A percentile compares a stretch with the other conserved stretches of the same genome.
Evolutionary conservation across 2,888 invertebrate genomes (phyloP).

Genomic region (Melanostoma mellinum): DNA sequence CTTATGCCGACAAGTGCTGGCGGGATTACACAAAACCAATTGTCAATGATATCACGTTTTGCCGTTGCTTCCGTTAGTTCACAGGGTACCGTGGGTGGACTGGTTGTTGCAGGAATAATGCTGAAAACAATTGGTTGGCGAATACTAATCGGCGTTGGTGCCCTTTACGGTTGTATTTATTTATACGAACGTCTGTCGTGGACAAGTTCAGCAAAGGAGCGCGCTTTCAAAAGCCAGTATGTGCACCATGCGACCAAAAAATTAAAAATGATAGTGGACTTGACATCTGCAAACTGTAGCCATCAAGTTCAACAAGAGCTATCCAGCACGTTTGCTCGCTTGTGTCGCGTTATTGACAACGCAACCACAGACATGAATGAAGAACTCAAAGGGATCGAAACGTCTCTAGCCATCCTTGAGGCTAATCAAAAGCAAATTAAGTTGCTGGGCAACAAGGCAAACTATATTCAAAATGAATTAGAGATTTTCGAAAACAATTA

Average conservation of each 20-base stretch:
- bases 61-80: conserved; percentile 93
- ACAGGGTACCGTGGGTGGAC: conserved; percentile 97
- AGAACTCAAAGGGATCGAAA: conserved; percentile 89
- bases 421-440: conserved; percentile 90
- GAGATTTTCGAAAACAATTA: conserved; percentile 96
- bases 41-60: conserved; percentile 88
- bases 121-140: conserved; percentile 99
- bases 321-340: conserved; percentile 95
- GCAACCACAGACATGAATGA: conserved; percentile 93
- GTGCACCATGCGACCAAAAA: conserved; percentile 96
- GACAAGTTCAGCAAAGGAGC: conserved; percentile 98
- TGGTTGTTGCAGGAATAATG: conserved; percentile 95
- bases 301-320: conserved; percentile 98
- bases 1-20: conserved; percentile 78
- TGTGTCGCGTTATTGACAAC: conserved; percentile 96
- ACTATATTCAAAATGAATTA: conserved; percentile 94
- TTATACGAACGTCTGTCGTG: conserved; percentile 98
- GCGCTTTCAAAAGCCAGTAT: conserved; percentile 96
- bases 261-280: conserved; percentile 95
- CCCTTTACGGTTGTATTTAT: conserved; percentile 94
- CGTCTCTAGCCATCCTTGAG: conserved; percentile 88
- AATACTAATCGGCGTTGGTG: conserved; percentile 91
- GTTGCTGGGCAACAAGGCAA: conserved; percentile 95
- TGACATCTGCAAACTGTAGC: conserved; percentile 98
- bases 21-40: conserved; percentile 85